Evolutionary conservation across 1,140 invertebrate genomes (phyloP).

Genomic region (Stratiolaelaps scimitus): DNA sequence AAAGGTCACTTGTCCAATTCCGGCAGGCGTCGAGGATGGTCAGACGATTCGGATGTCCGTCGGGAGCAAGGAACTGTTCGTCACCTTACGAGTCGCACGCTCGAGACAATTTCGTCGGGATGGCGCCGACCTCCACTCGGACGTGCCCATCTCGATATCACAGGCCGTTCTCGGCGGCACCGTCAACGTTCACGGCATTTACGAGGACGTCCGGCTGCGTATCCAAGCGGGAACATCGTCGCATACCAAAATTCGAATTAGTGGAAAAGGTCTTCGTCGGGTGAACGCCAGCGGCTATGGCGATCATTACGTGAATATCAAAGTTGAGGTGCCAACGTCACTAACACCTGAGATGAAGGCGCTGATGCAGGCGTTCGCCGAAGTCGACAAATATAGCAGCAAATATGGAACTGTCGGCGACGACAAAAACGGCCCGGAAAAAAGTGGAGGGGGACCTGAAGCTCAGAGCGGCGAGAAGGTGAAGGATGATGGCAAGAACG

Average conservation of each 20-base stretch:
- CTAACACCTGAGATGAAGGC: constrained; percentile 28
- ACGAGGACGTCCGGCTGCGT: constrained; percentile 60
- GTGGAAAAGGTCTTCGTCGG: constrained; percentile 81
- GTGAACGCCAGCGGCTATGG: constrained; percentile 77
- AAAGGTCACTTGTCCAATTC: constrained; percentile 83
- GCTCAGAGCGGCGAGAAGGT: constrained; percentile 42
- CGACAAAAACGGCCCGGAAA: constrained; percentile 29
- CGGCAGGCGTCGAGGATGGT: constrained; percentile 88
- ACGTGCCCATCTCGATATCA: constrained; percentile 65
- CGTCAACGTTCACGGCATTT: constrained; percentile 78
- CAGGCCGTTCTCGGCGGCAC: constrained; percentile 89
- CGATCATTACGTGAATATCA: constrained; percentile 92
- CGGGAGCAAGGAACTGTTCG: constrained; percentile 70
- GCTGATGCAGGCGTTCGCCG: constrained; percentile 2
- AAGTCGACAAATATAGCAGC: constrained; percentile 24
- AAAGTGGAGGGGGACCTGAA: constrained; percentile 35
- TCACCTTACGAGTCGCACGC: constrained; percentile 79
- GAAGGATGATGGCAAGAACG: constrained; percentile 40
- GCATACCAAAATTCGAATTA: constrained; percentile 66
- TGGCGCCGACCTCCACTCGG: constrained; percentile 83
- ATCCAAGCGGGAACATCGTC: constrained; percentile 82
- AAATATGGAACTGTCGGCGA: constrained; percentile 28
- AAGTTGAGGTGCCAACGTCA: constrained; percentile 56
- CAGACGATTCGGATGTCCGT: constrained; percentile 87
- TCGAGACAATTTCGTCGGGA: constrained; percentile 84